Evolutionary conservation across 2,888 invertebrate species (phyloP), one percentile per base, ranked within the genome.

Genomic region (Brenthis daphne): DNA sequence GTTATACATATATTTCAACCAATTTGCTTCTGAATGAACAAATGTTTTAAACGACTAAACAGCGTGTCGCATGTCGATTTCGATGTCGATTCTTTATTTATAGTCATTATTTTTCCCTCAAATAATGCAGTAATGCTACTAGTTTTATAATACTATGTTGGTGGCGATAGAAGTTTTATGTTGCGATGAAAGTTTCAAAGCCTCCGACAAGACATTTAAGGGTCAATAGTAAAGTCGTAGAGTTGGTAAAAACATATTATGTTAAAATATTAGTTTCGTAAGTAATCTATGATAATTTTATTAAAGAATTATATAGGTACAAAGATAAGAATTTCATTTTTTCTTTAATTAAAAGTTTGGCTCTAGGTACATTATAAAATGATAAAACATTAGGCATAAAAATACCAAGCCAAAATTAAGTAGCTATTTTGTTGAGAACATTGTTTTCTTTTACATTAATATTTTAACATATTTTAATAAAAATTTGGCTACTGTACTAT

Each of bases 391-490:
- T 37, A 37, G 37, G 8, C 37, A 6, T 37, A 37, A 37, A 37
- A 37, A 43, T 43, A 43, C 2, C 37, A 43, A 43, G 2, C 37
- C 0, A 43, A 43, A 43, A 43, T 43, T 8, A 11, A 11, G 8
- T 43, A 43, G 37, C 11, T 43, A 43, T 43, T 43, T 11, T 11
- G 37, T 11, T 43, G 2, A 43, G 37, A 43, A 43, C 37, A 43
- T 11, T 43, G 11, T 43, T 43, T 43, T 43, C 37, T 37, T 37
- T 37, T 37, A 37, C 37, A 43, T 50, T 48, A 60, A 29, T 50
- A 60, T 48, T 48, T n/a, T 50, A 60, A 60, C 48, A 48, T 48
- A 29, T 60, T 47, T 29, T 24, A 58, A 48, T 2, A 50, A 50
- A 60, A 50, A 60, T 66, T 61, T 47, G 0, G 33, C 14, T 50